Evolutionary conservation across 2,113 vertebrate genomes (phyloP).

Genomic region (Trochalopteron elliotii): DNA sequence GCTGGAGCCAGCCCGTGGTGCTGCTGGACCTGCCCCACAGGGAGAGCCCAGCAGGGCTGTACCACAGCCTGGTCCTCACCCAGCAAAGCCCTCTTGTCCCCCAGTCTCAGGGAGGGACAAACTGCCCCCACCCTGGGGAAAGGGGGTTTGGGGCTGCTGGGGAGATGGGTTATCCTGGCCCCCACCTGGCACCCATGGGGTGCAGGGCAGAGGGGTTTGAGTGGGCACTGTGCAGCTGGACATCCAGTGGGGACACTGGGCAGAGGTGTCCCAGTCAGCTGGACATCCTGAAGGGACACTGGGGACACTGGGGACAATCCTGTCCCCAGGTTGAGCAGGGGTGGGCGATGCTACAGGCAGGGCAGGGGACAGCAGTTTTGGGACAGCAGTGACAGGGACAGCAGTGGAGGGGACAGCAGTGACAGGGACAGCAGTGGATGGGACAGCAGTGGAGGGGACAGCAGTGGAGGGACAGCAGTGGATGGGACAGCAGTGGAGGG

Average conservation of each 20-base stretch:
- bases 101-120: rapidly evolving
- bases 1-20: neutral
- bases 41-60: neutral
- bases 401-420: too few relatives aligned
- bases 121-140: rapidly evolving
- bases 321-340: neutral
- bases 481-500: too few relatives aligned
- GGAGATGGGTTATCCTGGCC: rapidly evolving
- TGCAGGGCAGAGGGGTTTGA: neutral
- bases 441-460: too few relatives aligned
- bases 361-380: too few relatives aligned
- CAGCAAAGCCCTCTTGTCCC: too few relatives aligned
- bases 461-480: too few relatives aligned
- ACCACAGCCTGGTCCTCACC: rapidly evolving
- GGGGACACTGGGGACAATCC: too few relatives aligned
- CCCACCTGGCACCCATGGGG: rapidly evolving
- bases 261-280: rapidly evolving
- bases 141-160: rapidly evolving
- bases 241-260: rapidly evolving
- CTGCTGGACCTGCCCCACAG: neutral
- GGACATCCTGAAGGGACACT: rapidly evolving
- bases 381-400: too few relatives aligned
- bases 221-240: rapidly evolving
- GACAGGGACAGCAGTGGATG: too few relatives aligned
- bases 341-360: too few relatives aligned